Evolutionary conservation across 2,797 vertebrate genomes (phyloP), one percentile per base, ranked within the genome.

Genomic region (Macropodus opercularis): DNA sequence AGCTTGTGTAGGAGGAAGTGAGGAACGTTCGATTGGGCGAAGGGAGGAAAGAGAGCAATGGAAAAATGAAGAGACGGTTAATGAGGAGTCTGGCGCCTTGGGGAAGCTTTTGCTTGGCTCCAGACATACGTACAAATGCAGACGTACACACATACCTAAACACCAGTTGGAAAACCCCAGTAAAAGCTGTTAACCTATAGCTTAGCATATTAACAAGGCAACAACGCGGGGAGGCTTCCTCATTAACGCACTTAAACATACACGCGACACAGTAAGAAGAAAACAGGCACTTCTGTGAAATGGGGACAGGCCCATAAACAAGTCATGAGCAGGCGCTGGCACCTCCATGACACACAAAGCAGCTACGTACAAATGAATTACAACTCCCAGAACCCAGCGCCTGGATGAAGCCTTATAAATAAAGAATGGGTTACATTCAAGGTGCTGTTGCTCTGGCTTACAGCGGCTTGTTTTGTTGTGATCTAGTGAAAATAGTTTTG

Each of bases 31-130:
- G 58, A 68, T 58, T 65, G 10, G 46, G 35, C 52, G 58, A 29
- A 65, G 42, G 55, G 24, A 77, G 65, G 60, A 78, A 70, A 65
- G 52, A 52, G 43, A 81, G 50, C 47, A 75, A 56, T 29, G 59
- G 57, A 79, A 77, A 71, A 73, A 85, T 63, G 69, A 77, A 81
- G 72, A 75, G 78, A 75, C 75, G 82, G 78, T 89, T 87, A 90
- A 90, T 79, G 81, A 82, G 79, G 67, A 83, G 81, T 80, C 80
- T 81, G 73, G 63, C 64, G 51, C 87, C 76, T 38, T 6, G 0
- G 51, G 80, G 82, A 65, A 74, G 58, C 38, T 36, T 46, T 69
- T 70, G 53, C 56, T 62, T 83, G 81, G 82, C 80, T 87, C 77
- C 85, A 89, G 84, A 84, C 72, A 4, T 35, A 59, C 71, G 62